phyloP scores from a whole-genome alignment of 2,888 invertebrate genomes.

The Eupeodes latifasciatus region DNA sequence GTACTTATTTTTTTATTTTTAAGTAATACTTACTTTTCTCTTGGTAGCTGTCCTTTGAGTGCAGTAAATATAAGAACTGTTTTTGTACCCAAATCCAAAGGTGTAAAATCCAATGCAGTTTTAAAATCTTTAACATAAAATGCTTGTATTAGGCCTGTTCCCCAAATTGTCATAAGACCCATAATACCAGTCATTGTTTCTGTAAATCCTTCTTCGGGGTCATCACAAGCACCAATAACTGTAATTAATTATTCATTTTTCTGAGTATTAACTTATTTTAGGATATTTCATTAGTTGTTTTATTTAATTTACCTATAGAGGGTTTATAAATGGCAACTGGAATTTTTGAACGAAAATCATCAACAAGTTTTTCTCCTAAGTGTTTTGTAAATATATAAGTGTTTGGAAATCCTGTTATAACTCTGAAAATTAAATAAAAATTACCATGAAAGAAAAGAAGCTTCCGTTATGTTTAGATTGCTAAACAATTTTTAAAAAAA shows the following conservation, averaged over 20 bases:
- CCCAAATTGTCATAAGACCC: slow-evolving; percentile 80
- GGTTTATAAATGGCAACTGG: slow-evolving; percentile 93
- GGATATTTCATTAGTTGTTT: neutral
- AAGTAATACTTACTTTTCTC: slow-evolving; percentile 69
- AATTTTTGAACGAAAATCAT: slow-evolving; percentile 87
- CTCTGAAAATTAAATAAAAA: neutral
- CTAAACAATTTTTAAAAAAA: too few species aligned
- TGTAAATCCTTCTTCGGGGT: slow-evolving; percentile 80
- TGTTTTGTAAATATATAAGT: slow-evolving; percentile 96
- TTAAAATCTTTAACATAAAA: neutral
- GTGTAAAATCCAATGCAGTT: slow-evolving; percentile 78
- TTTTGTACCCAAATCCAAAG: slow-evolving; percentile 79
- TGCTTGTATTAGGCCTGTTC: slow-evolving; percentile 73
- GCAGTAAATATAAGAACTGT: slow-evolving; percentile 78
- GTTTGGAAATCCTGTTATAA: slow-evolving; percentile 19
- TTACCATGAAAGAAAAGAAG: neutral
- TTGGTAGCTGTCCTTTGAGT: slow-evolving; percentile 70
- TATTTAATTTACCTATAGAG: slow-evolving; percentile 88
- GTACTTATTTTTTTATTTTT: neutral
- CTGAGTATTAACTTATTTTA: too few species aligned
- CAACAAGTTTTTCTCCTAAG: slow-evolving; percentile 91
- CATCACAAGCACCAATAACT: slow-evolving; percentile 64
- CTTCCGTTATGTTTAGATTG: neutral
- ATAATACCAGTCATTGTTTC: slow-evolving; percentile 79
- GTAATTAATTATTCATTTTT: neutral